phyloP scores from a whole-genome alignment of 2,888 invertebrate genomes.

The Enchytraeus crypticus region DNA sequence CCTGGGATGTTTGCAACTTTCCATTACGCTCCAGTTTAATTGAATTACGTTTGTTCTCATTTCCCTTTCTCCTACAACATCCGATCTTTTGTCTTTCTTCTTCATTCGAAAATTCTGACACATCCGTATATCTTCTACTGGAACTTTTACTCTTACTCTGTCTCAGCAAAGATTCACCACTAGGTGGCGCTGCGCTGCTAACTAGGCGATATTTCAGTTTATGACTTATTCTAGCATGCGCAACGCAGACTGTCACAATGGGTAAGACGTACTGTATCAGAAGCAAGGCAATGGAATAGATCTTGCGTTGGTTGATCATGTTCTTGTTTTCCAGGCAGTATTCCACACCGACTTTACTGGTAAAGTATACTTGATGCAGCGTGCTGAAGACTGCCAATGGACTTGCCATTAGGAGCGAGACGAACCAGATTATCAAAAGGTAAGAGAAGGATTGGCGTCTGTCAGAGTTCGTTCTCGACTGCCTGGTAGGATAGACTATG shows the following conservation, averaged over 20 bases:
- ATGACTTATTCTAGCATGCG: slow-evolving; percentile 73
- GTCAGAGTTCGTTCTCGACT: slow-evolving; percentile 66
- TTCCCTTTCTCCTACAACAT: too few relatives aligned
- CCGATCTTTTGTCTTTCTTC: too few relatives aligned
- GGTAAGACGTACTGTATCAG: slow-evolving; percentile 76
- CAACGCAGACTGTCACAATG: slow-evolving; percentile 70
- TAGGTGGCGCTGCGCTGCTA: too few relatives aligned
- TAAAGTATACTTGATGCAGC: slow-evolving; percentile 8
- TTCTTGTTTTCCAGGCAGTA: slow-evolving; percentile 38
- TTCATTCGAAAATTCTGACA: too few relatives aligned
- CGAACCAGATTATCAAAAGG: slow-evolving; percentile 57
- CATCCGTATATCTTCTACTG: too few relatives aligned
- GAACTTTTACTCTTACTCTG: too few relatives aligned
- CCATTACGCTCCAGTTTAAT: too few relatives aligned
- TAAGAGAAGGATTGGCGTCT: slow-evolving; percentile 68
- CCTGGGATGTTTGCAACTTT: too few relatives aligned
- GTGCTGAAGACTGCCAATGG: slow-evolving; percentile 64
- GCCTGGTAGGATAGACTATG: slow-evolving; percentile 76
- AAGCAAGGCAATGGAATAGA: slow-evolving; percentile 73
- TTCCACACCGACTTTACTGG: slow-evolving; percentile 5
- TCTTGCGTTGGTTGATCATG: slow-evolving; percentile 43
- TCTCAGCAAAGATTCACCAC: too few relatives aligned
- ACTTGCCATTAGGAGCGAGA: slow-evolving; percentile 67
- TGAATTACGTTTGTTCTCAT: too few relatives aligned
- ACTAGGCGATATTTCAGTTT: slow-evolving; percentile 61